Base-by-base conservation (phyloP, 2,113 vertebrate genomes). In the Neopipo cinnamomea region DNA sequence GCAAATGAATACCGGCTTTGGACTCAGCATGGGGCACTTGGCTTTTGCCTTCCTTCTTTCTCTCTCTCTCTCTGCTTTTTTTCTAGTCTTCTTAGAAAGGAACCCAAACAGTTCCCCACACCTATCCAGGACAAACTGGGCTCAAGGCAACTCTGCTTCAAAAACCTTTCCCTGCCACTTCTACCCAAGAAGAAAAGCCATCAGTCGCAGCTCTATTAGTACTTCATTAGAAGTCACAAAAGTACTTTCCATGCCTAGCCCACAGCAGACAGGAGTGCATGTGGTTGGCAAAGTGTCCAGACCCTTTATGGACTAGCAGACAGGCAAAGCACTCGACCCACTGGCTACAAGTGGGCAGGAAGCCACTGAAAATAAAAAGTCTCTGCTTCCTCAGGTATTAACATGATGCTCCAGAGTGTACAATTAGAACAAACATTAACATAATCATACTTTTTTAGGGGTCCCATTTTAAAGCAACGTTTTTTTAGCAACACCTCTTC, bases 401-500 rank as follows among this genome's bases (percentile, higher is more conserved):
- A 67, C 0, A 0, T 46, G 61, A 86, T 75, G 79, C 52, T 84
- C 71, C 55, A 50, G 46, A 85, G 67, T 16, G 46, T 23, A 66
- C 71, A 73, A 46, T 84, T 71, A 66, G 72, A 88, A 71, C 21
- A 88, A 86, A 85, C n/a, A 44, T 76, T 66, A 90, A 46, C 31
- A 56, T 23, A 78, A 78, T 55, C 21, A 66, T 12, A 12, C 1
- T 6, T 6, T 58, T 95, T 86, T 20, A 63, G 44, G 82, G 61
- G 42, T 59, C 33, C 37, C 59, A 78, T 82, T 93, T 85, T 65
- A 68, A 89, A 82, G 76, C 8, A 75, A 47, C 20, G 0, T 78
- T 96, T 93, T 96, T 85, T 83, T 91, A 61, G 88, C 81, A 91
- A 84, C 88, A 91, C 53, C 76, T 80, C 94, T 88, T 93, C 14